Evolutionary conservation across 2,888 invertebrate species (phyloP), one percentile per base, ranked within the genome.

Genomic region (Pseudeuparius sepicola): DNA sequence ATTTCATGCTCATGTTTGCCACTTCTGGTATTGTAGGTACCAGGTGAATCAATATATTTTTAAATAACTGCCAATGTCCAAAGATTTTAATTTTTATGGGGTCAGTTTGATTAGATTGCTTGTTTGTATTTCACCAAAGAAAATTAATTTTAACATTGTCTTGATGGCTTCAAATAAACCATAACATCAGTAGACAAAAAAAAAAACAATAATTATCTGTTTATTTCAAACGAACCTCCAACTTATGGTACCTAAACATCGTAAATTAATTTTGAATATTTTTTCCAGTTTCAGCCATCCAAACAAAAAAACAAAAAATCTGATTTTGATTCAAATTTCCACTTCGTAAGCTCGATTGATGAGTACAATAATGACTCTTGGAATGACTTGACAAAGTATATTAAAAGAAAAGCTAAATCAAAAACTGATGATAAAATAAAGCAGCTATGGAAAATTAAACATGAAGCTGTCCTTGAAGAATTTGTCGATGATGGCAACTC

Each of bases 381-480:
- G 55, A 51, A 56, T 34, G 57, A 56, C 39, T 43, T 56, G 24
- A 46, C 48, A 17, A 57, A 57, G 42, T 55, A 57, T 37, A 44
- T 56, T 15, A 56, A 56, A 39, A 71, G 85, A 18, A 85, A 85
- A 64, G 80, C 78, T 0, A 79, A 82, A 49, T 74, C 76, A 10
- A 84, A 85, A 50, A 70, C 86, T 2, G 88, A 90, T 59, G 88
- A 90, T 43, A 87, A 84, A 65, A 89, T 90, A 46, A 70, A 73
- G 24, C 72, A 69, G 46, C 63, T 69, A 1, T 55, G 75, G 31
- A 64, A 64, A 48, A 59, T 68, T 44, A 39, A 37, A 13, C 26
- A 44, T 24, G 60, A 64, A 7, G 64, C 63, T 1, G 62, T 64
- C 27, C 53, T 61, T 16, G 58, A 62, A n/a, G 44, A 49, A 17